Percentiles rank a stretch among this genome's conserved stretches.
Conservation (phyloP, 2,797 vertebrate genomes). For the Myotis planiceps region DNA sequence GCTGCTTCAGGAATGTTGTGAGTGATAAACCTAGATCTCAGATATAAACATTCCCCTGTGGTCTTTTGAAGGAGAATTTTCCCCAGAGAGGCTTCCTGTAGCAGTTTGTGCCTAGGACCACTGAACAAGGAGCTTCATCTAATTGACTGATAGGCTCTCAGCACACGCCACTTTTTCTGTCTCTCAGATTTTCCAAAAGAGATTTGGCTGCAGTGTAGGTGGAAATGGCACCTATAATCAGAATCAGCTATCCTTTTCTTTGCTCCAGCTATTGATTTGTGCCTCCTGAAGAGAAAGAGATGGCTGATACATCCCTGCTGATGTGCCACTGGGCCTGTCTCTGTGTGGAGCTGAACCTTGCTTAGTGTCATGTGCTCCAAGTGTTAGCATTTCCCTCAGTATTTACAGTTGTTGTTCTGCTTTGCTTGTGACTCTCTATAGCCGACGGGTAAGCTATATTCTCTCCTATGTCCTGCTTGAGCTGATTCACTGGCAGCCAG, state of each 20-base stretch:
- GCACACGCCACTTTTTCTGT: not conserved
- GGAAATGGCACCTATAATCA: not conserved
- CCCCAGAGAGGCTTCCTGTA: not conserved
- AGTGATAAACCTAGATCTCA: conserved; percentile 23
- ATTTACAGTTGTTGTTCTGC: not conserved
- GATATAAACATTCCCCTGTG: not conserved
- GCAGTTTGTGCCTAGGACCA: not conserved
- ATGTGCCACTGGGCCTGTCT: not conserved
- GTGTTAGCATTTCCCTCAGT: not conserved
- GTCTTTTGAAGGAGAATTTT: not conserved
- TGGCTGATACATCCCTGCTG: not conserved
- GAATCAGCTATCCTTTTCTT: not conserved
- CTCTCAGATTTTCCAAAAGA: not conserved
- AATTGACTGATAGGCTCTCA: not conserved
- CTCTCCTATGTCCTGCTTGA: not conserved
- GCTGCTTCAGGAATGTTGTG: conserved; percentile 12
- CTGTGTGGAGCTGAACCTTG: not conserved
- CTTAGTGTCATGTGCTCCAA: not conserved
- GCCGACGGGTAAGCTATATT: not conserved
- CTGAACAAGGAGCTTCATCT: not conserved
- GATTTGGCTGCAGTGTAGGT: not conserved
- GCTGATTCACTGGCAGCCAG: not conserved
- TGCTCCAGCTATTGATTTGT: not conserved
- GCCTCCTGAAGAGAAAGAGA: not conserved
- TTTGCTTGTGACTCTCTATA: not conserved